Evolutionary conservation across 2,888 invertebrate species (phyloP).

Genomic region (Drosophila anomelani): DNA sequence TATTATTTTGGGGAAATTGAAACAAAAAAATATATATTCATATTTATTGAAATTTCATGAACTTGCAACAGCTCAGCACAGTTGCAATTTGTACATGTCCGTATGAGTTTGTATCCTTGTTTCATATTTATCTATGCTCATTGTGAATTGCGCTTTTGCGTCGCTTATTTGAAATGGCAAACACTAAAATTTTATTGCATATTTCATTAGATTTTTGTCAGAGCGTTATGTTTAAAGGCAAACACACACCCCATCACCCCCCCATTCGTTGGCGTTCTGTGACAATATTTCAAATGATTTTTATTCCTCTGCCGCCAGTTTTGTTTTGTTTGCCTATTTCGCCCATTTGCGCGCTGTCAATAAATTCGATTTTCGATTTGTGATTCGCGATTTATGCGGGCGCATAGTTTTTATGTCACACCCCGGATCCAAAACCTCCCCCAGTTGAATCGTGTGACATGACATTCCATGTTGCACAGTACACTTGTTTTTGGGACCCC

Average conservation of each 20-base stretch:
- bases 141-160: slow-evolving; percentile 57
- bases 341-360: slow-evolving; percentile 72
- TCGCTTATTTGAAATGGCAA: slow-evolving; percentile 60
- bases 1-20: slow-evolving; percentile 28
- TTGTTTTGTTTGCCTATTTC: slow-evolving; percentile 61
- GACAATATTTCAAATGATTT: slow-evolving; percentile 73
- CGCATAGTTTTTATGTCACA: slow-evolving; percentile 52
- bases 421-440: slow-evolving; percentile 1
- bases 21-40: slow-evolving; percentile 5
- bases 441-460: slow-evolving; percentile 33
- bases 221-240: slow-evolving; percentile 66
- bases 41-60: slow-evolving; percentile 44
- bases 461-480: slow-evolving; percentile 42
- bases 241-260: slow-evolving; percentile 19
- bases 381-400: slow-evolving; percentile 62
- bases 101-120: slow-evolving; percentile 2
- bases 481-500: slow-evolving; percentile 19
- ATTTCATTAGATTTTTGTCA: slow-evolving; percentile 77
- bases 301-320: slow-evolving; percentile 47
- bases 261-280: slow-evolving; percentile 33
- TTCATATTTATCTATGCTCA: slow-evolving; percentile 49
- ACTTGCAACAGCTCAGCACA: slow-evolving; percentile 23
- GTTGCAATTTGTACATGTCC: slow-evolving; percentile 24
- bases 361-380: slow-evolving; percentile 78
- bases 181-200: slow-evolving; percentile 79